Evolutionary conservation across 2,888 invertebrate species (phyloP).

Genomic region (Conus canariensis): DNA sequence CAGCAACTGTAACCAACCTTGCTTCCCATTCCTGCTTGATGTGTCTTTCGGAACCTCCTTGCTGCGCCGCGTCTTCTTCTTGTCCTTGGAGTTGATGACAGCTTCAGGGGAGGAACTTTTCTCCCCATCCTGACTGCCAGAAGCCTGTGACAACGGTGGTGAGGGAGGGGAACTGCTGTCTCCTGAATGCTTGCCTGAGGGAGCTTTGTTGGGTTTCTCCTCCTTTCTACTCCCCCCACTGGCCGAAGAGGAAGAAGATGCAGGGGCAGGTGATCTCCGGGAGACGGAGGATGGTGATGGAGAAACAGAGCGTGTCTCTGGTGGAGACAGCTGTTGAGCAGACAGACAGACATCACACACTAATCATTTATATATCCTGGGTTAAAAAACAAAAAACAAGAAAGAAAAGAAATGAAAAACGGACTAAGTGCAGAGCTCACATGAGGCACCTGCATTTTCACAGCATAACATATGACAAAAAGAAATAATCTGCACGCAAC

Average conservation of each 20-base stretch:
- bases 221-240: constrained; percentile 16
- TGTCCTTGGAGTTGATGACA: constrained; percentile 48
- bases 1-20: background rate
- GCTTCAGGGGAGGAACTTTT: constrained; percentile 30
- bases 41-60: constrained; percentile 47
- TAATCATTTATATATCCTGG: no score
- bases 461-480: no score
- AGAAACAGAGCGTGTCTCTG: background rate
- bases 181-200: constrained; percentile 36
- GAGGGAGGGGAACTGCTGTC: constrained; percentile 29
- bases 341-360: background rate
- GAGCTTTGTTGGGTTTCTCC: constrained; percentile 19
- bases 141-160: constrained; percentile 20
- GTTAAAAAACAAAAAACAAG: no score
- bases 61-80: constrained; percentile 56
- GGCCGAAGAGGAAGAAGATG: constrained; percentile 26
- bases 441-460: no score
- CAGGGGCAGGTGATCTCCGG: constrained; percentile 41
- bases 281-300: constrained; percentile 14
- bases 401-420: no score
- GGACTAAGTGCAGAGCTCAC: no score
- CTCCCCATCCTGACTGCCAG: constrained; percentile 41
- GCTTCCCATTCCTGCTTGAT: constrained; percentile 31
- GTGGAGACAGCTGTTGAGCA: background rate
- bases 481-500: no score